Percentiles rank a stretch among this genome's conserved stretches.
These are phyloP conservation scores for Ceryle rudis DNA, from an alignment of 2,797 vertebrate species.

Conservation along the genomic window DNA sequence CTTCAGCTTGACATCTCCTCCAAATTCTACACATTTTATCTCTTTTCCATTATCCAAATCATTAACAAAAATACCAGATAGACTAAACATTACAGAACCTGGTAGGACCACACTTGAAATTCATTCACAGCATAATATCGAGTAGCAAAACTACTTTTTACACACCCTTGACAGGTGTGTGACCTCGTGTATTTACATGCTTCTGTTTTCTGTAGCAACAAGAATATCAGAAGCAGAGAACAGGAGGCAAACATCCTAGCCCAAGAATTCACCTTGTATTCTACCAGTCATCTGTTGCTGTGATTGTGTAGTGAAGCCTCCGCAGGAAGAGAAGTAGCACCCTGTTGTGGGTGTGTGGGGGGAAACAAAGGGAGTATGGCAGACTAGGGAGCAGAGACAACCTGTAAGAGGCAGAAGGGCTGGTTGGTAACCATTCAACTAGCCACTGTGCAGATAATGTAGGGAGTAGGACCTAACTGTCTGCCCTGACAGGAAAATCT, in stretches of 20 bases:
- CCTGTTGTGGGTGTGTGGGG: accelerated
- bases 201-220: slow-evolving; percentile 23
- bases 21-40: slow-evolving; percentile 38
- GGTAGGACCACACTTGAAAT: slow-evolving; percentile 14
- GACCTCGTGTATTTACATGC: neutral
- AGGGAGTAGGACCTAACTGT: neutral
- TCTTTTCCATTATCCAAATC: slow-evolving; percentile 44
- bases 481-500: neutral
- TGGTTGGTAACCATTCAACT: neutral
- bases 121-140: neutral
- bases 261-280: neutral
- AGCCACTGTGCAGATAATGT: neutral
- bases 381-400: neutral
- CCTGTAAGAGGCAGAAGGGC: neutral
- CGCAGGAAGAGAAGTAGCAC: neutral
- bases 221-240: neutral
- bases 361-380: neutral
- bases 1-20: neutral
- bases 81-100: slow-evolving; percentile 57
- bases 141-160: slow-evolving; percentile 4
- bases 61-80: slow-evolving; percentile 51
- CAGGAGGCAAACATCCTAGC: neutral
- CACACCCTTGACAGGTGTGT: neutral
- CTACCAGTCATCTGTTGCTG: neutral
- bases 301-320: neutral